Percentiles rank a stretch among this genome's conserved stretches.
Conservation (phyloP, 2,888 invertebrate genomes). For the Netelia virgata region DNA sequence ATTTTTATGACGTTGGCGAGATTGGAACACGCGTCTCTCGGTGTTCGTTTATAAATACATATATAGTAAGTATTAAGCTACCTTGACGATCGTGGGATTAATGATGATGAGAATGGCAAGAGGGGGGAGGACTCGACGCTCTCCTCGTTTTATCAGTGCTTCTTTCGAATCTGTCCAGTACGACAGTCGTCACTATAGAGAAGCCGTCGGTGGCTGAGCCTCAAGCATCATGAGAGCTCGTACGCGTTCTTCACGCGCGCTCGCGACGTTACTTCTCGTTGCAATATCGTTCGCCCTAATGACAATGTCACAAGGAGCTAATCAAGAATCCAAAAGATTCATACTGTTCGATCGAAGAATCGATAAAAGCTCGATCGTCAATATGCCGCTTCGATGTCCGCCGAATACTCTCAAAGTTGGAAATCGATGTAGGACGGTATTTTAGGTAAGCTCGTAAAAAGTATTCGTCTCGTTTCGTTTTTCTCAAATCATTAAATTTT, state of each 20-base stretch:
- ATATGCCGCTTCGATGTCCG: constrained; percentile 78
- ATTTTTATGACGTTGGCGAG: no score
- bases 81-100: constrained; percentile 61
- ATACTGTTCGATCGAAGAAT: constrained; percentile 72
- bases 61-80: background rate
- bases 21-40: no score
- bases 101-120: constrained; percentile 55
- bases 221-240: constrained; percentile 53
- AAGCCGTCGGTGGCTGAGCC: constrained; percentile 39
- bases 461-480: no score
- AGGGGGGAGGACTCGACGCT: constrained; percentile 59
- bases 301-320: constrained; percentile 7
- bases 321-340: constrained; percentile 69
- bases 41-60: background rate
- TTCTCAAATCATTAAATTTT: no score
- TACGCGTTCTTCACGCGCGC: constrained; percentile 22
- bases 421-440: constrained; percentile 78
- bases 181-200: constrained; percentile 57
- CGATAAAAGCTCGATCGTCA: constrained; percentile 76
- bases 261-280: constrained; percentile 54
- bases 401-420: constrained; percentile 76
- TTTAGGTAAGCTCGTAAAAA: constrained; percentile 73
- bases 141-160: constrained; percentile 57
- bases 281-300: constrained; percentile 33
- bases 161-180: constrained; percentile 56